These are phyloP conservation scores for Melipona quadrifasciata DNA, from an alignment of 1,140 invertebrate genomes.

Conservation along the genomic window DNA sequence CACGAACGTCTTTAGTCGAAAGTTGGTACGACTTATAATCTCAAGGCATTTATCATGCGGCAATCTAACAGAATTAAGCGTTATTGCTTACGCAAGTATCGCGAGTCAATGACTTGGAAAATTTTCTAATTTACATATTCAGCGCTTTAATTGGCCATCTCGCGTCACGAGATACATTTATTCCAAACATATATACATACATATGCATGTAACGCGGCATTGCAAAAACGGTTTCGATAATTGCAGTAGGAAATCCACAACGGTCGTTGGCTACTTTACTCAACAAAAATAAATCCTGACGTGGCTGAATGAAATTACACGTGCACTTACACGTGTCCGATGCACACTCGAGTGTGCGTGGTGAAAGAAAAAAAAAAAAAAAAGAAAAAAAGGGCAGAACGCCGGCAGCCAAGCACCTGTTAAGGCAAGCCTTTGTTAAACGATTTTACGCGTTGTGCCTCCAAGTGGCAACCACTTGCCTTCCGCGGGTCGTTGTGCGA, in stretches of 20 bases:
- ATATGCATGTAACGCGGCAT: neutral
- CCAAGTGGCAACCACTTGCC: conserved; percentile 29
- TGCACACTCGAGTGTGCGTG: conserved; percentile 29
- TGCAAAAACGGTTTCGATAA: too few species aligned
- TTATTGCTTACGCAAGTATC: neutral
- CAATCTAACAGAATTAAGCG: neutral
- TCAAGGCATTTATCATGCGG: neutral
- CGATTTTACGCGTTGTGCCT: conserved; percentile 40
- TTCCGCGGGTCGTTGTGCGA: conserved; percentile 27
- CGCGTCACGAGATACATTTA: neutral
- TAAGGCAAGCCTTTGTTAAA: conserved; percentile 44
- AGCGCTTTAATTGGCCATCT: neutral
- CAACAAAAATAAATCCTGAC: conserved; percentile 11
- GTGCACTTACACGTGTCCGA: conserved; percentile 19
- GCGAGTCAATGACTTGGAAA: neutral
- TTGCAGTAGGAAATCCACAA: neutral
- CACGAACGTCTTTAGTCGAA: too few species aligned
- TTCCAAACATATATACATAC: neutral
- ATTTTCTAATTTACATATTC: neutral
- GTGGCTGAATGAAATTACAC: conserved; percentile 12
- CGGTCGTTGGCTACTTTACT: neutral
- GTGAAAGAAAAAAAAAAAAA: conserved; percentile 1
- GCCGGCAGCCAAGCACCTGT: conserved; percentile 43
- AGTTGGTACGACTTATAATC: too few species aligned
- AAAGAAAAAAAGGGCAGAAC: neutral